Conservation (phyloP, 2,113 vertebrate genomes). For the Oenanthe melanoleuca region DNA sequence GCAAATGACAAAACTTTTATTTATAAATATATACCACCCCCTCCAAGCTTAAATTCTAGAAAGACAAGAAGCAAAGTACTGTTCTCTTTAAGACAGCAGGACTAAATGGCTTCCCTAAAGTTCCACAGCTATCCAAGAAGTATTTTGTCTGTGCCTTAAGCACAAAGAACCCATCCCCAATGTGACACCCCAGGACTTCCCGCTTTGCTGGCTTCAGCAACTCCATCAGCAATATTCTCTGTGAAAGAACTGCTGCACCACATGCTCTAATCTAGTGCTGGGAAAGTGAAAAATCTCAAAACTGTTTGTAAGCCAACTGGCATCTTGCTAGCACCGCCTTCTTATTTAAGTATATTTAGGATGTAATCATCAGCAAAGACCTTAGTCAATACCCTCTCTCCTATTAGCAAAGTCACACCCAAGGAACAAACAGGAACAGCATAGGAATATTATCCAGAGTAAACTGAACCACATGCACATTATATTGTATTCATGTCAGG, state of each 20-base stretch:
- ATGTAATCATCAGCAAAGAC: not conserved
- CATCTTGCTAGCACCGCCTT: not conserved
- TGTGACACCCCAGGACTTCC: not conserved
- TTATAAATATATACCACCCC: not conserved
- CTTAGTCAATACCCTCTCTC: not conserved
- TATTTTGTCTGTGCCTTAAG: not conserved
- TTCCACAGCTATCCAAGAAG: not conserved
- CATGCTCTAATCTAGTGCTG: not conserved
- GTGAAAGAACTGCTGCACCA: not conserved
- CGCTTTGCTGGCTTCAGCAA: not conserved
- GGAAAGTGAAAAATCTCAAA: not conserved
- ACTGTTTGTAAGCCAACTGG: not conserved
- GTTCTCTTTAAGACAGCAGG: not conserved
- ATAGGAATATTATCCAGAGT: not conserved
- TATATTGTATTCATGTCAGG: not conserved
- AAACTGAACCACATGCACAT: not conserved
- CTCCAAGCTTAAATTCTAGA: not conserved
- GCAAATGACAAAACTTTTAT: not conserved
- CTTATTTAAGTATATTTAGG: not conserved
- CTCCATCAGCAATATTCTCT: fast-evolving
- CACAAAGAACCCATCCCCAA: fast-evolving
- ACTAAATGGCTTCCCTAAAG: not conserved
- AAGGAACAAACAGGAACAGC: not conserved
- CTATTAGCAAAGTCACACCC: not conserved
- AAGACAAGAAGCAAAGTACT: not conserved